Percentiles rank a stretch among this genome's conserved stretches.
These are phyloP conservation scores for Cryptocheilus praepositus DNA, from an alignment of 2,888 invertebrate species.

Conservation along the genomic window DNA sequence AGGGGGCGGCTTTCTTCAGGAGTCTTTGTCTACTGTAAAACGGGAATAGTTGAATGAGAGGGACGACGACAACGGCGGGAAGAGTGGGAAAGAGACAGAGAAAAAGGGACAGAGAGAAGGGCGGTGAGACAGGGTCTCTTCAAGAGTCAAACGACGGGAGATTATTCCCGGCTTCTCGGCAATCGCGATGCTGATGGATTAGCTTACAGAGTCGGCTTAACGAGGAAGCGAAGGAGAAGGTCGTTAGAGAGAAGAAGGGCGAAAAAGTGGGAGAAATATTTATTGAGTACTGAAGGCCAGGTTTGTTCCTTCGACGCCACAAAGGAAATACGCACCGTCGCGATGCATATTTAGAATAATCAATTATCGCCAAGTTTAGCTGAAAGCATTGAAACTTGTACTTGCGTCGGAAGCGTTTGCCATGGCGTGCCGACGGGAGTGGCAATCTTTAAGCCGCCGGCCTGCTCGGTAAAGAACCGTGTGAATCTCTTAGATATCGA, in stretches of 20 bases:
- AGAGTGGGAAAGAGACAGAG: not conserved
- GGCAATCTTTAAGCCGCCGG: too few relatives aligned
- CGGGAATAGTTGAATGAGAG: conserved; percentile 9
- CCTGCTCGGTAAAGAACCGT: too few relatives aligned
- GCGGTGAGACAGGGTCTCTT: conserved; percentile 16
- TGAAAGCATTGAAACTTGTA: too few relatives aligned
- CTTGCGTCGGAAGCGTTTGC: too few relatives aligned
- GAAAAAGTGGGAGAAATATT: not conserved
- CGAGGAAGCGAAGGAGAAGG: conserved; percentile 24
- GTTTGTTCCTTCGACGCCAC: not conserved
- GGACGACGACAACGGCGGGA: not conserved
- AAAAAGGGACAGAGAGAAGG: conserved; percentile 1
- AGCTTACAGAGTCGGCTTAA: conserved; percentile 37
- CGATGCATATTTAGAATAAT: too few relatives aligned
- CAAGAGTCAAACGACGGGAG: conserved; percentile 51
- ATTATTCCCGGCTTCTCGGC: conserved; percentile 49
- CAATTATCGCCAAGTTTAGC: too few relatives aligned
- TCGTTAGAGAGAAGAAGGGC: too few relatives aligned
- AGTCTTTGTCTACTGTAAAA: conserved; percentile 22
- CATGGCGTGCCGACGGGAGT: too few relatives aligned
- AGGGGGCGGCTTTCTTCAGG: conserved; percentile 15
- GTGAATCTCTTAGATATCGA: too few relatives aligned
- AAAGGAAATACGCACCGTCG: too few relatives aligned
- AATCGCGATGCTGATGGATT: conserved; percentile 52
- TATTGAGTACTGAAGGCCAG: not conserved